Conservation (phyloP, 2,888 invertebrate genomes). For the Polydrusus pterygomalis region DNA sequence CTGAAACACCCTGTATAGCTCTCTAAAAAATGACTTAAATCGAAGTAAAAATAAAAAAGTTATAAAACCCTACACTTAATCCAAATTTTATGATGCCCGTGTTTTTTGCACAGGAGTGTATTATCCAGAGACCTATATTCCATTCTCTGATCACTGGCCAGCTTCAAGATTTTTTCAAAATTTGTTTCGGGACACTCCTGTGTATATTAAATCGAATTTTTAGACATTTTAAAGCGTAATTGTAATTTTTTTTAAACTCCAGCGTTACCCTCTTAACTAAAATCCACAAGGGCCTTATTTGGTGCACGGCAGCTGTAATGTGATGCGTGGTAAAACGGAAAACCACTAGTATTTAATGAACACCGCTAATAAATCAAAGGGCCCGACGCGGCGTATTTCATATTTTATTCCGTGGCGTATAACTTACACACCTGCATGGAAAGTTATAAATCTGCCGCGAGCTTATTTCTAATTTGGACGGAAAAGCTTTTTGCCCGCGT, state of each 20-base stretch:
- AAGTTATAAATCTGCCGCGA: slow-evolving; percentile 55
- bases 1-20: too few relatives aligned
- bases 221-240: too few relatives aligned
- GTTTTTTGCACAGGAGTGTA: too few relatives aligned
- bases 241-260: not conserved
- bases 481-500: slow-evolving; percentile 36
- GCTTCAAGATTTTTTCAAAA: too few relatives aligned
- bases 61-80: too few relatives aligned
- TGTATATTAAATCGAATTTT: too few relatives aligned
- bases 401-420: slow-evolving; percentile 69
- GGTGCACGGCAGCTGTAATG: slow-evolving; percentile 45
- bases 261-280: not conserved
- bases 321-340: slow-evolving; percentile 55
- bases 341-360: slow-evolving; percentile 56
- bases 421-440: slow-evolving; percentile 70
- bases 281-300: slow-evolving; percentile 14
- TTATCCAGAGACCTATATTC: too few relatives aligned
- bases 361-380: slow-evolving; percentile 71
- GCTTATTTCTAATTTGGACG: slow-evolving; percentile 49
- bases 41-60: too few relatives aligned
- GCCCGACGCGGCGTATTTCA: slow-evolving; percentile 69
- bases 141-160: too few relatives aligned
- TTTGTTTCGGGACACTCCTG: too few relatives aligned
- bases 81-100: too few relatives aligned
- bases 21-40: too few relatives aligned